Conservation (phyloP, 1,140 invertebrate genomes). For the Rhizoglyphus robini region DNA sequence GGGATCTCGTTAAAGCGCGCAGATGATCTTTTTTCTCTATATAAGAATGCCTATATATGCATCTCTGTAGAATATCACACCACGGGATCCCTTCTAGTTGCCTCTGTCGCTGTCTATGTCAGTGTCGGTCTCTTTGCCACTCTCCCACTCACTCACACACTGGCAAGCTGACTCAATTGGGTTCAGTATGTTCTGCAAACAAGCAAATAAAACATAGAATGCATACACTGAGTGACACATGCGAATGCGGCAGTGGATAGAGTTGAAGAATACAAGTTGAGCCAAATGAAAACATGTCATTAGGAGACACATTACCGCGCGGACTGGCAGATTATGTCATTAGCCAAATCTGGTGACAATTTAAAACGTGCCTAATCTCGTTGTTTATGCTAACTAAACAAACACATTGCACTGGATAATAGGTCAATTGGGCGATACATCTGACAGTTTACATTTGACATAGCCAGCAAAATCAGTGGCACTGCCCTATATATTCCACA, state of each 20-base stretch:
- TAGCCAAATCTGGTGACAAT: constrained; percentile 2
- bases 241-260: constrained; percentile 1
- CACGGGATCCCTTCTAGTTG: neutral
- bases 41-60: constrained; percentile 14
- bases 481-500: no score
- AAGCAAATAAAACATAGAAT: neutral
- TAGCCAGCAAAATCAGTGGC: no score
- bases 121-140: neutral
- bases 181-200: neutral
- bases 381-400: neutral
- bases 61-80: neutral
- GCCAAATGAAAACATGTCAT: constrained; percentile 5
- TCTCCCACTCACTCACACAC: neutral
- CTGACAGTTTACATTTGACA: no score
- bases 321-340: constrained; percentile 9
- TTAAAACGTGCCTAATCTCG: neutral
- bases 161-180: neutral
- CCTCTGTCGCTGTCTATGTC: neutral
- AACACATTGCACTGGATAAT: no score
- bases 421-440: no score
- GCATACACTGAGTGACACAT: neutral
- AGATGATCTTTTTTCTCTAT: neutral
- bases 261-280: neutral
- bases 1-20: neutral
- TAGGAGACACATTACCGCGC: neutral